phyloP scores from a whole-genome alignment of 37 sponge, comb jelly and placozoan species.

The Aplysina aerophoba region DNA sequence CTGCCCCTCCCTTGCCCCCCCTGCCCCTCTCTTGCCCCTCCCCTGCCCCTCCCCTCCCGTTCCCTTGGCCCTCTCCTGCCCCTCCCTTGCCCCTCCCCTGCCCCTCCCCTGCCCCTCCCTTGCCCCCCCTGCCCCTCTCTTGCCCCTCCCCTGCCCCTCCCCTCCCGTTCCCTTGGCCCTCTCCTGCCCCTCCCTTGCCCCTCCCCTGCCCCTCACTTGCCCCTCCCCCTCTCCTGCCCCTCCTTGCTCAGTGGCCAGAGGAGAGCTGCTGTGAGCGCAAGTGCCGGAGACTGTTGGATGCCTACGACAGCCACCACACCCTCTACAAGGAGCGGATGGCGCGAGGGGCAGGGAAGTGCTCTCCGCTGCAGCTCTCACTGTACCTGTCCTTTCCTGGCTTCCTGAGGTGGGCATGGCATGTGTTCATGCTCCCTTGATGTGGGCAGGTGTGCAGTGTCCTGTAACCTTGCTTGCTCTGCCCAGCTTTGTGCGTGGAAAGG shows the following conservation, averaged over 20 bases:
- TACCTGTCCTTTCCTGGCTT: constrained; percentile 76
- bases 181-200: not conserved
- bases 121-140: no score
- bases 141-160: no score
- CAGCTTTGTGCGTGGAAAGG: constrained; percentile 74
- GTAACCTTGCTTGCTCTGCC: not conserved
- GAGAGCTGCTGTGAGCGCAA: not conserved
- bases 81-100: no score
- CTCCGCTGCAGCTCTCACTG: constrained; percentile 6
- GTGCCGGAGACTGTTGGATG: constrained; percentile 34
- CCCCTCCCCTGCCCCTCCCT: no score
- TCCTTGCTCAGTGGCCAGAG: constrained; percentile 52
- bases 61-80: not conserved
- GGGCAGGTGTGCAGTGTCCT: not conserved
- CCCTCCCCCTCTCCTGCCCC: not conserved
- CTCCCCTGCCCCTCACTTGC: not conserved
- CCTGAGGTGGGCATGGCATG: constrained; percentile 50
- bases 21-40: no score
- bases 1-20: no score
- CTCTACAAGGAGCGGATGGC: constrained; percentile 68
- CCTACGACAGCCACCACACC: constrained; percentile 65
- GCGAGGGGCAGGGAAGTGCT: not conserved
- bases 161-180: no score
- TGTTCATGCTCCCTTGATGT: not conserved
- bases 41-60: no score